Base-by-base conservation (phyloP, 64 coral and sea anemone species). In the Montipora capricornis region DNA sequence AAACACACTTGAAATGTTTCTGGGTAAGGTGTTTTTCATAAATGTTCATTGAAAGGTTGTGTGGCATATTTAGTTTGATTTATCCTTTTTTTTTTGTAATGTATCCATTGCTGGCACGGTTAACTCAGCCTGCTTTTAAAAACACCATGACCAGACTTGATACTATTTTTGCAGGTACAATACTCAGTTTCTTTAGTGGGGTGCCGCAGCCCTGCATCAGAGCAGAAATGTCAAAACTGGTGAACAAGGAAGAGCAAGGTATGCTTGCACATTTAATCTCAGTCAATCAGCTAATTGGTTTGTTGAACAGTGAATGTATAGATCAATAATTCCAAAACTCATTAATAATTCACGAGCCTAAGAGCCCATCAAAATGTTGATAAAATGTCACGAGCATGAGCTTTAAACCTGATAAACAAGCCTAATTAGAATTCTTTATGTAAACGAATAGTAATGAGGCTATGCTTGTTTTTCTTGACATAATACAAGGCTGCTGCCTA, bases 171-270 rank as follows among this genome's bases (percentile, higher is more conserved):
- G 44, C 68, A 98, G 97, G 81, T 15, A 90, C 89, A 13, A 78
- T 77, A 69, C 74, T 93, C 29, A 88, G 68, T 20, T 80, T 98
- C 78, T 95, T 98, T 22, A 93, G 81, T 71, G 97, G 80, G 15
- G 58, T 98, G 6, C 94, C 97, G 19, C 91, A 95, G 26, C 97
- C 97, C 19, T 98, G 97, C 68, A 91, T 98, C 44, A 89, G 94
- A 87, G 94, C 97, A 45, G 91, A 95, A 80, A 93, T 94, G 91
- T 98, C 97, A 10, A 88, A 61, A 15, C 87, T 98, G 77, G 90
- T 98, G 83, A 80, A 91, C 22, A 60, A 93, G 68, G 90, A 90
- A n/a, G 97, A 98, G 74, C 97, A 98, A 98, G 97, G 97, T 98
- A 93, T 51, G 16, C 11, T 62, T 14, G 61, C 3, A 10, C 22